Evolutionary conservation across 2,888 invertebrate genomes (phyloP).

Genomic region (Agrochola lychnidis): DNA sequence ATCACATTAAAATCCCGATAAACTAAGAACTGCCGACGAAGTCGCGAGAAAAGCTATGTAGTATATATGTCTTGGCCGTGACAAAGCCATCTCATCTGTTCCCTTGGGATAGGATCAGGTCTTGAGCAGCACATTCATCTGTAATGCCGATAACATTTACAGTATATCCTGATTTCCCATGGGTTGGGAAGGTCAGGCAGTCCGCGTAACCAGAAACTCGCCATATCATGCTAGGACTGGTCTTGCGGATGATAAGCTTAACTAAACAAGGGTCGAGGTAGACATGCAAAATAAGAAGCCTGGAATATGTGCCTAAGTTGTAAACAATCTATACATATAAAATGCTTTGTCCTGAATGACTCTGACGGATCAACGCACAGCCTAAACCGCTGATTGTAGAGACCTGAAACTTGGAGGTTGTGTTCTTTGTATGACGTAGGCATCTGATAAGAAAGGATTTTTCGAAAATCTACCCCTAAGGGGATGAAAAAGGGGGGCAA

Average conservation of each 20-base stretch:
- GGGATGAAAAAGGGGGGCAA: too few species aligned
- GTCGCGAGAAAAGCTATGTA: background rate
- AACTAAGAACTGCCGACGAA: background rate
- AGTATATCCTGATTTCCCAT: slow-evolving; percentile 47
- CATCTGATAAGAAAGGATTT: too few species aligned
- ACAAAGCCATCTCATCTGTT: slow-evolving; percentile 34
- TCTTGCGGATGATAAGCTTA: slow-evolving; percentile 37
- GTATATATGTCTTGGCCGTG: background rate
- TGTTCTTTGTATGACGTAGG: too few species aligned
- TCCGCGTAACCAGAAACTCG: slow-evolving; percentile 32
- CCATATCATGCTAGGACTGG: slow-evolving; percentile 41
- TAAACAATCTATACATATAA: background rate
- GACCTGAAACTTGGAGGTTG: too few species aligned
- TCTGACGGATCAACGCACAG: too few species aligned
- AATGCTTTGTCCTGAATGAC: too few species aligned
- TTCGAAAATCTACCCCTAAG: too few species aligned
- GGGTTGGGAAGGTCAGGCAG: slow-evolving; percentile 42
- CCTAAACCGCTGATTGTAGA: too few species aligned
- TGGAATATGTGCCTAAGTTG: background rate
- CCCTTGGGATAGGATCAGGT: slow-evolving; percentile 46
- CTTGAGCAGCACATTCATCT: slow-evolving; percentile 28
- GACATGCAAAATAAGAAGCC: background rate
- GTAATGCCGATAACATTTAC: slow-evolving; percentile 42
- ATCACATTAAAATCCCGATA: background rate
- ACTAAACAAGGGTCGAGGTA: slow-evolving; percentile 12